phyloP scores from a whole-genome alignment of 2,797 vertebrate genomes.

The Rhinatrema bivittatum region DNA sequence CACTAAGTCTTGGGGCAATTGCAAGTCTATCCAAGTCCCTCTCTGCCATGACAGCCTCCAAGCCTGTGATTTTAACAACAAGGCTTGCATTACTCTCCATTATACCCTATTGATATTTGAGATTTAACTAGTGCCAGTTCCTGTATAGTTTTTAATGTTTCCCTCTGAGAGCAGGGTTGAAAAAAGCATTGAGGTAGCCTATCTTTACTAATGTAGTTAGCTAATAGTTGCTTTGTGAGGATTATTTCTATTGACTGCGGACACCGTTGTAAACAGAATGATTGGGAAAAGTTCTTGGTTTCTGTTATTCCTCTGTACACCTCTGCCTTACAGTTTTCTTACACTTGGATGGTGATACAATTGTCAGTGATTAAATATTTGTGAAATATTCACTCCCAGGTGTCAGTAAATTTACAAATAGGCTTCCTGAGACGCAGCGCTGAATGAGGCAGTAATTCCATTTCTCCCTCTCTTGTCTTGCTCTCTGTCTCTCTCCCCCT shows the following conservation, averaged over 20 bases:
- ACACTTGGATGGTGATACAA: neutral
- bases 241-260: neutral
- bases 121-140: too few species aligned
- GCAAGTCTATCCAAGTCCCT: too few species aligned
- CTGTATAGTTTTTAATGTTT: too few species aligned
- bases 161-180: too few species aligned
- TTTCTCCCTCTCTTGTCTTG: neutral
- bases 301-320: neutral
- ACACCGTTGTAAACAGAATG: neutral
- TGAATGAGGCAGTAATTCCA: conserved; percentile 8
- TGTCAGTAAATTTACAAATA: neutral
- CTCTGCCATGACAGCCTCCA: too few species aligned
- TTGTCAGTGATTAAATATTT: conserved; percentile 3
- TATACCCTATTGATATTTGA: too few species aligned
- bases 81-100: too few species aligned
- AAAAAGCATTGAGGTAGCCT: too few species aligned
- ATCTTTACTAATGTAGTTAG: too few species aligned
- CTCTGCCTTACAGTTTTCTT: neutral
- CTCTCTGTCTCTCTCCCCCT: neutral
- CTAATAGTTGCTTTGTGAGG: too few species aligned
- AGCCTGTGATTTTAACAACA: too few species aligned
- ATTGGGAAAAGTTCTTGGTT: neutral
- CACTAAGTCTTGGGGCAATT: too few species aligned
- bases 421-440: neutral
- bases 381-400: neutral